Evolutionary conservation across 2,888 invertebrate genomes (phyloP).

Genomic region (Clostera curtula): DNA sequence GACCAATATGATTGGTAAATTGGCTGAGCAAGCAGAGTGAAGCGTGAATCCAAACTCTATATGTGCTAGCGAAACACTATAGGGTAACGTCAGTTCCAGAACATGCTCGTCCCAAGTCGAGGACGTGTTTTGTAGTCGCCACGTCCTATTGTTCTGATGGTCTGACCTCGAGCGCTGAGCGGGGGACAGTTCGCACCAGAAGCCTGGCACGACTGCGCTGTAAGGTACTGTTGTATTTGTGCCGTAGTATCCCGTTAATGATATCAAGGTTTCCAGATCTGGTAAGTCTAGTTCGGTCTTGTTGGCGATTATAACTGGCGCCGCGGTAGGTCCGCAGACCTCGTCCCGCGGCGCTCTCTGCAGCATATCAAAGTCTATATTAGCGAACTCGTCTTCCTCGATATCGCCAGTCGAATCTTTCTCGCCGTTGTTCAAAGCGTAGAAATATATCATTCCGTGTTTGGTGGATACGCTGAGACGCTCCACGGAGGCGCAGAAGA

Average conservation of each 20-base stretch:
- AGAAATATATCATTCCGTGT: slow-evolving; percentile 88
- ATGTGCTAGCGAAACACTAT: slow-evolving; percentile 87
- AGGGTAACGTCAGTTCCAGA: slow-evolving; percentile 89
- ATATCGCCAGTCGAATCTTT: slow-evolving; percentile 82
- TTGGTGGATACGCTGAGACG: slow-evolving; percentile 89
- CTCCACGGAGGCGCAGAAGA: slow-evolving; percentile 92
- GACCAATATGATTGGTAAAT: slow-evolving; percentile 87
- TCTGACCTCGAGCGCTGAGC: slow-evolving; percentile 92
- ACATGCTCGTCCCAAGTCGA: slow-evolving; percentile 96
- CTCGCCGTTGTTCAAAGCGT: slow-evolving; percentile 82
- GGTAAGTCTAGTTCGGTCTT: slow-evolving; percentile 71
- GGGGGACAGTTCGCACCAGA: slow-evolving; percentile 95
- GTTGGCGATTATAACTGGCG: slow-evolving; percentile 71
- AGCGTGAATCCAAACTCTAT: slow-evolving; percentile 91
- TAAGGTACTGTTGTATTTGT: slow-evolving; percentile 75
- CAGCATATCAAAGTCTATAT: slow-evolving; percentile 63
- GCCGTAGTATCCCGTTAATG: slow-evolving; percentile 85
- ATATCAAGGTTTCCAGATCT: slow-evolving; percentile 81
- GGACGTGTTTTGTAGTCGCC: slow-evolving; percentile 91
- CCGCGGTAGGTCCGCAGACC: slow-evolving; percentile 35
- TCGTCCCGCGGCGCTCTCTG: slow-evolving; percentile 55
- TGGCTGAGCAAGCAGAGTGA: slow-evolving; percentile 83
- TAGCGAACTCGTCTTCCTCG: slow-evolving; percentile 79
- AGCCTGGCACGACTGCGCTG: slow-evolving; percentile 92
- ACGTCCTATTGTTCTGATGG: slow-evolving; percentile 91